Base-by-base conservation (phyloP, 1,140 invertebrate species). In the Scylla paramamosain region DNA sequence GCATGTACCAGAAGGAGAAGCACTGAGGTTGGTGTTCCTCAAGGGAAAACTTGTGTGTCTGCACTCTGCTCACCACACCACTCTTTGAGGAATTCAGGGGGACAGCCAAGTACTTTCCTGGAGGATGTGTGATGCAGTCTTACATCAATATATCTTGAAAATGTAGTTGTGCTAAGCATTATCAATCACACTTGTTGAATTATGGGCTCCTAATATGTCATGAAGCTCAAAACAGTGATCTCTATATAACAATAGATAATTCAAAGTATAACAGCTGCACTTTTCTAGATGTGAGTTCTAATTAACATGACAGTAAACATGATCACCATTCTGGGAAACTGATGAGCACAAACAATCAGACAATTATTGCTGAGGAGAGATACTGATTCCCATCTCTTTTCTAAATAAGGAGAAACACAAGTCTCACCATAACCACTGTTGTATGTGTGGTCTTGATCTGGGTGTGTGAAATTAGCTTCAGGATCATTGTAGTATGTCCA, bases 1-100 rank as follows among this genome's bases (percentile, higher is more conserved):
- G 93, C 31, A 94, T 20, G 59, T 91, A 94, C 93, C 93, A 94
- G 32, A 91, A 94, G 32, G 88, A 77, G 28, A 91, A 52, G 45
- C 93, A 94, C 93, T 94, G 86, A 0, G 52, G 10, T 29, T 94
- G 32, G 52, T 89, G 25, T n/a, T 52, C n/a, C 46, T 59, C 93
- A 86, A 25, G 25, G n/a, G 39, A 20, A 32, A 59, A 94, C 12
- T 94, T 84, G 25, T 84, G 93, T 12, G 84, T 89, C 29, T 82
- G 48, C 29, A 94, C 93, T n/a, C 29, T 28, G 32, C 93, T 86
- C 59, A 94, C 93, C 52, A 90, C 86, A 10, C 93, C 93, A 28
- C 59, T 59, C n/a, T 46, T 16, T 14, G 32, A 16, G 59, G 77
- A 86, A n/a, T 29, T 28, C 39, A 94, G 32, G 8, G 87, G 93